phyloP scores from a whole-genome alignment of 2,888 invertebrate genomes.

The Apamea sordens region DNA sequence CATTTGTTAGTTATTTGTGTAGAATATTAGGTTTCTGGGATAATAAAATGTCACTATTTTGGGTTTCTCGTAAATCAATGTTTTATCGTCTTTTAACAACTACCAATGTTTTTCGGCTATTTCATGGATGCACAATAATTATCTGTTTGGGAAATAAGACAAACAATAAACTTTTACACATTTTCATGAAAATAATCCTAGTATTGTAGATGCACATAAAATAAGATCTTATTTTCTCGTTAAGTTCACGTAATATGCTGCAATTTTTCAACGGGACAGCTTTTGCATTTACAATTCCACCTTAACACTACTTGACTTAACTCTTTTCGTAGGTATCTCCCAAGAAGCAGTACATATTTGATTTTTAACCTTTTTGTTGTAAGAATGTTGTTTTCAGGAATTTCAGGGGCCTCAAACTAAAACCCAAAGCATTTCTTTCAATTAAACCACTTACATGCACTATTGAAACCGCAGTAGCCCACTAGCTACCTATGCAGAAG shows the following conservation, averaged over 20 bases:
- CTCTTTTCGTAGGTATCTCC: constrained; percentile 2
- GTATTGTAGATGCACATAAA: too few relatives aligned
- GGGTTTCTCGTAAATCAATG: constrained; percentile 1
- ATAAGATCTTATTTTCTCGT: constrained; percentile 24
- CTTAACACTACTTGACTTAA: constrained; percentile 18
- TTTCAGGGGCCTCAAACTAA: background rate
- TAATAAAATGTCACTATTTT: constrained; percentile 30
- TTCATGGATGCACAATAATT: constrained; percentile 15
- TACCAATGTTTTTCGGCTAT: background rate
- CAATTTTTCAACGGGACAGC: constrained; percentile 31
- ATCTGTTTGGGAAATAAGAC: background rate
- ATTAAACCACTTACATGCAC: too few relatives aligned
- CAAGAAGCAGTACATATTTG: background rate
- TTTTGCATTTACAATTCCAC: constrained; percentile 33
- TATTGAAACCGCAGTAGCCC: too few relatives aligned
- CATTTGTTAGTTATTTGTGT: constrained; percentile 25
- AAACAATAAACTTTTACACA: background rate
- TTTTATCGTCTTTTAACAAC: constrained; percentile 13
- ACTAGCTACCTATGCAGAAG: too few relatives aligned
- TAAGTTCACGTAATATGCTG: constrained; percentile 19
- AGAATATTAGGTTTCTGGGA: constrained; percentile 18
- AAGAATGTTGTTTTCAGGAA: background rate
- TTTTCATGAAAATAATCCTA: constrained; percentile 5
- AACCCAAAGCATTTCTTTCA: too few relatives aligned
- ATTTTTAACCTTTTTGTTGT: background rate